These are phyloP conservation scores for Agrilus mali DNA, from an alignment of 2,888 invertebrate genomes.

Conservation along the genomic window DNA sequence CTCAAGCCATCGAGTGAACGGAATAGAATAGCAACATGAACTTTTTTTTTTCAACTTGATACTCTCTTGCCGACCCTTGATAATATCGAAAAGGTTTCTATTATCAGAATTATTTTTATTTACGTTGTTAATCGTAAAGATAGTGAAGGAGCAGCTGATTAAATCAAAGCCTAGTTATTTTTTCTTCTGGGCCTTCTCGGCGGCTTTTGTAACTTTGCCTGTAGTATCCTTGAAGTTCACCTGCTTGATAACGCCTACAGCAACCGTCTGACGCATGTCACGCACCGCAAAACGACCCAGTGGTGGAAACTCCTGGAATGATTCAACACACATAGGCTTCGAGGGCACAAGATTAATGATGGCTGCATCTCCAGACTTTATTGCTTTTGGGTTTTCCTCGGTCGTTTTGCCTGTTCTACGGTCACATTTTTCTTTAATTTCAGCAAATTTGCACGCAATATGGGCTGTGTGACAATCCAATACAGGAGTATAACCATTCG, in stretches of 20 bases:
- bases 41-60: no score
- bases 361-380: slow-evolving; percentile 95
- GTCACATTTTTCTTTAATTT: slow-evolving; percentile 97
- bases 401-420: slow-evolving; percentile 96
- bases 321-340: slow-evolving; percentile 98
- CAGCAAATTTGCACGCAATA: slow-evolving; percentile 99
- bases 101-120: no score
- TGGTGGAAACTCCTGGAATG: slow-evolving; percentile 97
- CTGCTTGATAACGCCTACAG: slow-evolving; percentile 94
- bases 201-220: slow-evolving; percentile 98
- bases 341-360: slow-evolving; percentile 90
- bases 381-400: slow-evolving; percentile 84
- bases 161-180: slow-evolving; percentile 48
- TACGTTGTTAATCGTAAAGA: no score
- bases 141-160: no score
- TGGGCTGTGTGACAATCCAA: slow-evolving; percentile 99
- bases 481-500: slow-evolving; percentile 97
- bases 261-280: slow-evolving; percentile 99
- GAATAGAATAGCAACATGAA: slow-evolving; percentile 20
- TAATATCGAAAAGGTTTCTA: no score
- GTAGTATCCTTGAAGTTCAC: slow-evolving; percentile 83
- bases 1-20: slow-evolving; percentile 31
- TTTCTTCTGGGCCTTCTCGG: slow-evolving; percentile 95
- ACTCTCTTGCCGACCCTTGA: no score
- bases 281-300: slow-evolving; percentile 99